A percentile compares a stretch with the other conserved stretches of the same genome.
These are phyloP conservation scores for Lampris incognitus DNA, from an alignment of 2,113 vertebrate species.

Conservation along the genomic window DNA sequence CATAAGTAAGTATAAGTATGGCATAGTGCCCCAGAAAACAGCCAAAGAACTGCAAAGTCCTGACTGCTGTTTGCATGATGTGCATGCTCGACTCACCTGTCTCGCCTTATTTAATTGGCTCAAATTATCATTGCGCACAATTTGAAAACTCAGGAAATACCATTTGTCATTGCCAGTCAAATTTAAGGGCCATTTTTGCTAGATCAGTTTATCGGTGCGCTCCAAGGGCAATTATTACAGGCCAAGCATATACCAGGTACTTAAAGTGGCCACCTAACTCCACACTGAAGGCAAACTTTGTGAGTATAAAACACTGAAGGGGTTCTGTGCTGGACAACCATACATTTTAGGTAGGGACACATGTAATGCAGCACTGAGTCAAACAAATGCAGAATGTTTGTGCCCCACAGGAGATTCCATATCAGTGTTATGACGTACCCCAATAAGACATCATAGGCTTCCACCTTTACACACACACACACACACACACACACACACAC, in stretches of 20 bases:
- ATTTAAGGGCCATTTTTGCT: not conserved
- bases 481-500: conserved; percentile 9
- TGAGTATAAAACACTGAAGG: not conserved
- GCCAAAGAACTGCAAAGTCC: not conserved
- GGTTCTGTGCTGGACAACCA: not conserved
- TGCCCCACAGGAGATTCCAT: not conserved
- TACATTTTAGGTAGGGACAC: not conserved
- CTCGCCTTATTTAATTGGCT: not conserved
- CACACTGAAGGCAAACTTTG: not conserved
- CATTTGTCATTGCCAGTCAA: conserved; percentile 5
- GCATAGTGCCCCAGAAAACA: conserved; percentile 22
- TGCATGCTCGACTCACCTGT: conserved; percentile 15
- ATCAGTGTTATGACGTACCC: not conserved
- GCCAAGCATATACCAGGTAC: not conserved
- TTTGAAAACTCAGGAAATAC: not conserved
- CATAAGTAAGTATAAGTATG: conserved; percentile 14
- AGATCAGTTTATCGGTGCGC: no score
- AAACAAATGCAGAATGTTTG: no score
- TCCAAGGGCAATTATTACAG: not conserved
- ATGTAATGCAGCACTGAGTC: not conserved
- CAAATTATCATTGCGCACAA: not conserved
- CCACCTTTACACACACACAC: not conserved
- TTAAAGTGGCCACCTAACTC: not conserved
- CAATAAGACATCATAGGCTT: not conserved
- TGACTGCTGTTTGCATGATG: conserved; percentile 35